A percentile compares a stretch with the other conserved stretches of the same genome.
Evolutionary conservation across 1,140 invertebrate genomes (phyloP).

Genomic region (Cepaea nemoralis): DNA sequence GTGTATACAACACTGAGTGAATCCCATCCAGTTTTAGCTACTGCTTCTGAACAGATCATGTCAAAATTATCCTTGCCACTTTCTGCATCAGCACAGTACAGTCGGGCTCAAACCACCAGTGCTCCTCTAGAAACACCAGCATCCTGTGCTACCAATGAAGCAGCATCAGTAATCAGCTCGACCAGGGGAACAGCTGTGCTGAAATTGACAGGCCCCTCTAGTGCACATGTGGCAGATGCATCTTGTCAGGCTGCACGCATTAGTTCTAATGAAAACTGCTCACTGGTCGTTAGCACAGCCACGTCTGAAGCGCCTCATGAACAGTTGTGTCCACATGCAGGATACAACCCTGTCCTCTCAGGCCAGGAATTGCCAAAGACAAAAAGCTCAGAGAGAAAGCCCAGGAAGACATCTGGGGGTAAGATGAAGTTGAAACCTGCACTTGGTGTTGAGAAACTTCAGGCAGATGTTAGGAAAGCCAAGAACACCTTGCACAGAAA

Average conservation of each 20-base stretch:
- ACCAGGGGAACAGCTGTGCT: neutral
- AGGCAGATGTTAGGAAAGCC: neutral
- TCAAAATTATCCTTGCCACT: neutral
- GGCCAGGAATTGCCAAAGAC: neutral
- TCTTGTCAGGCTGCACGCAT: neutral
- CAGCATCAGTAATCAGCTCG: neutral
- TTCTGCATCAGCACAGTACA: neutral
- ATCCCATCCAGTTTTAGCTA: neutral
- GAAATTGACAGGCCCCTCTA: neutral
- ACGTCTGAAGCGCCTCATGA: neutral
- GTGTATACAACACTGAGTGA: neutral
- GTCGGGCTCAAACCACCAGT: neutral
- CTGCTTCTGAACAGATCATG: neutral
- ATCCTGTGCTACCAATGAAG: neutral
- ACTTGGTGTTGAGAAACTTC: neutral
- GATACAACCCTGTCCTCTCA: neutral
- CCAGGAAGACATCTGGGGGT: neutral
- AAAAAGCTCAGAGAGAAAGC: neutral
- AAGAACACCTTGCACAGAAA: neutral
- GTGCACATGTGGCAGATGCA: neutral
- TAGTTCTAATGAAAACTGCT: neutral
- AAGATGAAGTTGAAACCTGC: neutral
- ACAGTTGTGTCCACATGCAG: neutral
- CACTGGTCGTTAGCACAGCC: neutral
- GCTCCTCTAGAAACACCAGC: neutral